Percentiles rank a stretch among this genome's conserved stretches.
phyloP scores from a whole-genome alignment of 1,140 invertebrate genomes.

The Sarcophaga peregrina region DNA sequence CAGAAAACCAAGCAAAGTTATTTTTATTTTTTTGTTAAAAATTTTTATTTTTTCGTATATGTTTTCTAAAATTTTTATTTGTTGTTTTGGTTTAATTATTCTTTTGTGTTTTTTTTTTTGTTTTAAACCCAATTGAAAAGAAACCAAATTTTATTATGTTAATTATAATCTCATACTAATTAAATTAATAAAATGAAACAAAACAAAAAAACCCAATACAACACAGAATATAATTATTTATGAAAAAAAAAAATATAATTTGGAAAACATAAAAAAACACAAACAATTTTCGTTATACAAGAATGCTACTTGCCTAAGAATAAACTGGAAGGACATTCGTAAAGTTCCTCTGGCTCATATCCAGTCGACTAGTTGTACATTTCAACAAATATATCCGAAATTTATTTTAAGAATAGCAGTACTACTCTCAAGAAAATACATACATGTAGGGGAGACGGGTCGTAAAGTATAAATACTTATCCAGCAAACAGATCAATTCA shows the following conservation, averaged over 20 bases:
- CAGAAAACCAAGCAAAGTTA: slow-evolving; percentile 52
- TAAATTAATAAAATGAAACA: neutral
- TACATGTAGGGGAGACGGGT: no score
- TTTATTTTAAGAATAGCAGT: no score
- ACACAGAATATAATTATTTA: neutral
- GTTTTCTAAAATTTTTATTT: slow-evolving; percentile 19
- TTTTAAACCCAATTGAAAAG: slow-evolving; percentile 6
- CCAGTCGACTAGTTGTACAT: no score
- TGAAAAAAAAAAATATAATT: neutral
- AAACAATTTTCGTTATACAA: neutral
- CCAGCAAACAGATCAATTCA: no score
- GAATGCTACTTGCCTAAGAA: neutral
- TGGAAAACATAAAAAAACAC: neutral
- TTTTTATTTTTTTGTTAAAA: slow-evolving; percentile 20
- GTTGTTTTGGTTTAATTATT: slow-evolving; percentile 42
- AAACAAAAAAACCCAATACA: neutral
- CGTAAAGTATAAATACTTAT: no score
- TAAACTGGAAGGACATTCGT: no score
- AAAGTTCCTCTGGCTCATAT: no score
- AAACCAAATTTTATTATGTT: slow-evolving; percentile 6
- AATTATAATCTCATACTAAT: neutral
- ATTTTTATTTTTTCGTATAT: neutral
- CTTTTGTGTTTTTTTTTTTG: slow-evolving; percentile 31
- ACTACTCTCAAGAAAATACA: no score
- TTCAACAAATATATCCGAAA: no score